Conservation (phyloP, 2,113 vertebrate species). For the Loxodonta africana region DNA sequence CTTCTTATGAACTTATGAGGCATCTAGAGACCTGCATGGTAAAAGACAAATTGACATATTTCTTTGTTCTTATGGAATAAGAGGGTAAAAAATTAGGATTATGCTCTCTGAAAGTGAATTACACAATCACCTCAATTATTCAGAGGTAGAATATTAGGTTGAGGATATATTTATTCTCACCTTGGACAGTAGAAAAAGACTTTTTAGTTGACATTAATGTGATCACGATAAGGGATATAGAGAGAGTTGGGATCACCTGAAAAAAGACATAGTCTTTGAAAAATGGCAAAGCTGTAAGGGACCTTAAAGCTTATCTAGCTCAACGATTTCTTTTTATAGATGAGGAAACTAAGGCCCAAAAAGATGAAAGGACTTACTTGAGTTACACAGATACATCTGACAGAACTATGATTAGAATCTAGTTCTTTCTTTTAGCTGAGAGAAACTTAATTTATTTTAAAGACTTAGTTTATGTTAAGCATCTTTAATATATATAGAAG, state of each 20-base stretch:
- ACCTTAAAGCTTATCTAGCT: constrained; percentile 3
- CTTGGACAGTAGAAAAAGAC: constrained; percentile 52
- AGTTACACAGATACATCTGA: neutral
- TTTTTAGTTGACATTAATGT: constrained; percentile 47
- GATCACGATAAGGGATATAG: constrained; percentile 15
- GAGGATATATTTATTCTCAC: constrained; percentile 62
- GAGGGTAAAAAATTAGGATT: constrained; percentile 46
- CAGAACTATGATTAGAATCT: neutral
- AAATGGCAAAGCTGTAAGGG: neutral
- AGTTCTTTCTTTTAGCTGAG: constrained; percentile 19
- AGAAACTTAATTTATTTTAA: constrained; percentile 30
- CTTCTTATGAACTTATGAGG: constrained; percentile 43
- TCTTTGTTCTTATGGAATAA: constrained; percentile 50
- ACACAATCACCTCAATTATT: constrained; percentile 65
- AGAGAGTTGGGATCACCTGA: constrained; percentile 23
- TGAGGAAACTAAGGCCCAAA: neutral
- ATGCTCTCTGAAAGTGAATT: constrained; percentile 68
- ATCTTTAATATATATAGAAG: constrained; percentile 3
- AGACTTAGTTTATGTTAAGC: constrained; percentile 10
- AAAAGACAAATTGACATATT: constrained; percentile 20
- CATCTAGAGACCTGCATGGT: neutral
- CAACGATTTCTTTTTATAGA: constrained; percentile 17
- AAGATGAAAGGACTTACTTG: constrained; percentile 6
- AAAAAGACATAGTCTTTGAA: constrained; percentile 36
- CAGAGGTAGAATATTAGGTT: constrained; percentile 65